Percentiles rank a stretch among this genome's conserved stretches.
phyloP scores from a whole-genome alignment of 2,113 vertebrate genomes.

The Aspidoscelis tigris region DNA sequence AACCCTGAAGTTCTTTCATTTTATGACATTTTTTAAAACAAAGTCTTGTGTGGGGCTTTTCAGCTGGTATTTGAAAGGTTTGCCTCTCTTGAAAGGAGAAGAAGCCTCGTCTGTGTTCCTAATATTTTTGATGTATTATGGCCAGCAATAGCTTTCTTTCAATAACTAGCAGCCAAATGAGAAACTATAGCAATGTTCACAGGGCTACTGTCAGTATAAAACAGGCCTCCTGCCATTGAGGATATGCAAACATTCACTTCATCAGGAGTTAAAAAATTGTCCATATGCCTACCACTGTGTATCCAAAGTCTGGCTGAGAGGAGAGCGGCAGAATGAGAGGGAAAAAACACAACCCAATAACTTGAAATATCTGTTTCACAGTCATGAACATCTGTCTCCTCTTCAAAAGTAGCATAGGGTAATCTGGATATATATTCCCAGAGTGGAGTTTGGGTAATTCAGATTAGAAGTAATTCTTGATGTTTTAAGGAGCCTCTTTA shows the following conservation, averaged over 20 bases:
- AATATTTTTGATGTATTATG: not conserved
- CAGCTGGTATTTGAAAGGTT: not conserved
- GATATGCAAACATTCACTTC: constrained; percentile 51
- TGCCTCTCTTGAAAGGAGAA: not conserved
- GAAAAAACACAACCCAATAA: constrained; percentile 41
- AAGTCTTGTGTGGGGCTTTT: not conserved
- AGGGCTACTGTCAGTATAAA: constrained; percentile 37
- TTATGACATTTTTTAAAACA: not conserved
- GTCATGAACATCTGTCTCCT: constrained; percentile 71
- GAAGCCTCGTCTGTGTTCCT: not conserved
- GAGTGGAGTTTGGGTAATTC: constrained; percentile 70
- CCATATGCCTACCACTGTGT: constrained; percentile 63
- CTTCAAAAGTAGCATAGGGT: constrained; percentile 67
- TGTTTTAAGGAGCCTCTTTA: constrained; percentile 68
- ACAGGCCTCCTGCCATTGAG: constrained; percentile 19
- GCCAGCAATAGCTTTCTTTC: constrained; percentile 16
- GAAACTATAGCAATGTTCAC: constrained; percentile 13
- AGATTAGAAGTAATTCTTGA: constrained; percentile 75
- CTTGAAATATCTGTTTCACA: constrained; percentile 72
- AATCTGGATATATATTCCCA: constrained; percentile 77
- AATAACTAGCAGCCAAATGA: constrained; percentile 19
- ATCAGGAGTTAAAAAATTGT: constrained; percentile 59
- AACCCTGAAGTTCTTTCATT: not conserved
- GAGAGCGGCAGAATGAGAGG: constrained; percentile 48
- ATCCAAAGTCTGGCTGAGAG: constrained; percentile 61